Conservation (phyloP, 2,113 vertebrate genomes). For the Larimichthys crocea region DNA sequence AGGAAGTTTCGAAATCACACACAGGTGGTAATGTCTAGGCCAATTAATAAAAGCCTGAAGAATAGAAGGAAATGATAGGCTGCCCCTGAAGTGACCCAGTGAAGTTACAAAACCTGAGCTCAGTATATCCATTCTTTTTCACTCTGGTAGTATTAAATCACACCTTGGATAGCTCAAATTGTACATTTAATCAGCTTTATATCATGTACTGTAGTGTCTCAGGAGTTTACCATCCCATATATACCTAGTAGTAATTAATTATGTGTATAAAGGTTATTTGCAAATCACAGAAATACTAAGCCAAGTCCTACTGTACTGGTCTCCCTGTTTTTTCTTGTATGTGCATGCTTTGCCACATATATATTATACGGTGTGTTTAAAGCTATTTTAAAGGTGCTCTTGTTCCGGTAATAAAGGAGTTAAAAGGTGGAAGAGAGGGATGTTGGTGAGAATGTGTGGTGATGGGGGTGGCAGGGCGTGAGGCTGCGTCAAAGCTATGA, state of each 20-base stretch:
- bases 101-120: conserved; percentile 18
- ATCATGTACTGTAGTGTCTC: not conserved
- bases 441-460: conserved; percentile 53
- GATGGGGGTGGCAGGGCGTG: conserved; percentile 61
- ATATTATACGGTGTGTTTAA: not conserved
- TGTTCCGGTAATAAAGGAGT: conserved; percentile 57
- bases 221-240: not conserved
- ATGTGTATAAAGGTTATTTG: not conserved
- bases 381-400: conserved; percentile 23
- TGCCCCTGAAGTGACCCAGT: conserved; percentile 29
- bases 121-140: not conserved
- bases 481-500: conserved; percentile 83
- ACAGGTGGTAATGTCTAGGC: conserved; percentile 1
- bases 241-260: too few species aligned
- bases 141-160: not conserved
- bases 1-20: conserved; percentile 45
- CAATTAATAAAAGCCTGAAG: conserved; percentile 20
- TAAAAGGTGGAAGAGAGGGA: conserved; percentile 63
- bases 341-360: not conserved
- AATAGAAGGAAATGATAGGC: conserved; percentile 24
- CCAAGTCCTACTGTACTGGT: not conserved
- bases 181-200: not conserved
- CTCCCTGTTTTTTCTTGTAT: not conserved
- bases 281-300: not conserved
- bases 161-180: not conserved